Base-by-base conservation (phyloP, 2,113 vertebrate species). In the Neomonachus schauinslandi region DNA sequence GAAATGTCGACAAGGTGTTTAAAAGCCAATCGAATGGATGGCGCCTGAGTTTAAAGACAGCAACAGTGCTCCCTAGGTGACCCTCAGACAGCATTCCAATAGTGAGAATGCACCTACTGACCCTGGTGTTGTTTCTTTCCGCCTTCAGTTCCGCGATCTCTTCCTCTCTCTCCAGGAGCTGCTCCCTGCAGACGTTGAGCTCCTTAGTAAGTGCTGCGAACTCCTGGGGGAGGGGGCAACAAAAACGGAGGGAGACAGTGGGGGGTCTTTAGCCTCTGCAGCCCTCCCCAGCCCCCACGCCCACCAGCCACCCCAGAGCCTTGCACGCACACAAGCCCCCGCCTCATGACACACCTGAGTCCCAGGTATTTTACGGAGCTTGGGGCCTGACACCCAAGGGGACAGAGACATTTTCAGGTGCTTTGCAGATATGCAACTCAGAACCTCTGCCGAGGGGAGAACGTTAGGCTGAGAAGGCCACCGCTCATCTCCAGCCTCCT, bases 151-250 rank as follows among this genome's bases (percentile, higher is more conserved):
- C 99, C 0, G 99, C 99, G 0, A 99, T 99, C 98, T 99, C 99
- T 97, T 99, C 99, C 97, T 99, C 99, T 91, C 99, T 99, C 98
- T 99, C 99, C 51, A 99, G 99, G 82, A 99, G 99, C 94, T 99
- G 99, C 97, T 99, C 99, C 97, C 99, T 98, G 98, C 99, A 99
- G 21, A 99, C 98, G 15, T 99, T 99, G 81, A 99, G 99, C 96
- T 99, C 99, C 97, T 99, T 99, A 0, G 99, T 99, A 85, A 99
- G 99, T 0, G 99, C 99, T 71, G 99, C 99, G 96, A 99, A 99
- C 98, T 99, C 99, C 99, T 99, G 87, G 77, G 98, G 59, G 21
- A 42, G 13, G 16, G 31, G 33, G 4, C 33, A 28, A 59, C 7
- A 36, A 46, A 16, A n/a, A 1, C 3, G 33, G 57, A 46, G 5